Evolutionary conservation across 2,888 invertebrate genomes (phyloP), one percentile per base, ranked within the genome.

Genomic region (Lycaena phlaeas): DNA sequence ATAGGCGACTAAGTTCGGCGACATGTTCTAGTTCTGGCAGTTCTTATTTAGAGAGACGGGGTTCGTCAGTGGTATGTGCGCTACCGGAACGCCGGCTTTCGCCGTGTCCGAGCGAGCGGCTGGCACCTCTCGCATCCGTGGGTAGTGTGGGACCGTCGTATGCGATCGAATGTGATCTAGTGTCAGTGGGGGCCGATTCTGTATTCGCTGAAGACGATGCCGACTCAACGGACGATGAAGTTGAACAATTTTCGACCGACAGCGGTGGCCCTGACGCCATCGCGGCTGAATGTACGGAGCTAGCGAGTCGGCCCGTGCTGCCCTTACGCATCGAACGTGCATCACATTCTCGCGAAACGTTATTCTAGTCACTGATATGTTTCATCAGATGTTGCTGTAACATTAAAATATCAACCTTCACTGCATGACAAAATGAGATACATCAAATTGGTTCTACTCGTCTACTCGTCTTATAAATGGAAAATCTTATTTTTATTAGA

Each of bases 21-120:
- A 94, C 94, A 18, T 93, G 93, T 70, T 94, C 93, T 54, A 93
- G 93, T 62, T 92, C 93, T 26, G 93, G 92, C 44, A 93, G 93
- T 65, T 93, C 93, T 43, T 94, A 93, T 63, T 82, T 94, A 62
- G 94, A 94, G 68, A 87, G 93, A 38, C 88, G 94, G 38, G 92
- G 92, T 50, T 93, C 93, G 12, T 91, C 93, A 27, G 90, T 93
- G 48, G 91, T 90, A 42, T 86, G 92, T 70, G 91, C 93, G 45
- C 79, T 92, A 65, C 87, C 90, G 41, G 89, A 91, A 52, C 93
- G 95, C n/a, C 92, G 93, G 41, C 87, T 93, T 38, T 94, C 95
- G 27, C 94, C 95, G 5, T 94, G 94, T 64, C 64, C 76, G 43
- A 73, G 79, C 41, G 81, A 78, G 54, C 81, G 89, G 54, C 79